Base-by-base conservation (phyloP, 2,888 invertebrate genomes). In the Drosophila picticornis region DNA sequence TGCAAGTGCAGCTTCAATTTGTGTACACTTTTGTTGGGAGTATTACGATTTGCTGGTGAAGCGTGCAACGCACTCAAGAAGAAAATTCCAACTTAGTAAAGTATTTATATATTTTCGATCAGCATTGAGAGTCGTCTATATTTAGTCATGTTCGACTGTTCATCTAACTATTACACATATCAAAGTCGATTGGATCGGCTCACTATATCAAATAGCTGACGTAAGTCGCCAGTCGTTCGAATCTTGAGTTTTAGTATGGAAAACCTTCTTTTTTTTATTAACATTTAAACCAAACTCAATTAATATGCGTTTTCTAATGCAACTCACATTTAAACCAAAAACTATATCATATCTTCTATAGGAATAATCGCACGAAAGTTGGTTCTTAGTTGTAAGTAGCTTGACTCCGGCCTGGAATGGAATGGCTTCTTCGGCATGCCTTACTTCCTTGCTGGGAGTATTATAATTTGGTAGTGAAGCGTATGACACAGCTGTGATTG, bases 1-100 rank as follows among this genome's bases (percentile, higher is more conserved):
- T 75, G 63, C 69, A 63, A 68, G 53, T 67, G 64, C 38, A 68
- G 57, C 72, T 72, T 51, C 75, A 75, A 62, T 67, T 75, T 76
- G 55, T 51, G 29, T 38, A 58, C 57, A 32, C 32, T 10, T 48
- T 56, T 25, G 4, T 11, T 13, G 19, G 0, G 38, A 9, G 56
- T 29, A 1, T 1, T 11, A 1, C 0, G 5, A n/a, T 16, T n/a
- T 29, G 27, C 2, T 29, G 27, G 38, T 16, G 2, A 13, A 6
- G 11, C 19, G 25, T n/a, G 25, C 1, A 50, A 19, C 9, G 4
- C 46, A 16, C 16, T n/a, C n/a, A n/a, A 25, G 16, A 25, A 46
- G 7, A 16, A 13, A 1, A 16, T 16, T 46, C 4, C 22, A 25
- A 9, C 7, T 25, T n/a, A 40, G 5, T 10, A n/a, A 40, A 10